Base-by-base conservation (phyloP, 92 coral and sea anemone species). In the Anthopleura xanthogrammica region DNA sequence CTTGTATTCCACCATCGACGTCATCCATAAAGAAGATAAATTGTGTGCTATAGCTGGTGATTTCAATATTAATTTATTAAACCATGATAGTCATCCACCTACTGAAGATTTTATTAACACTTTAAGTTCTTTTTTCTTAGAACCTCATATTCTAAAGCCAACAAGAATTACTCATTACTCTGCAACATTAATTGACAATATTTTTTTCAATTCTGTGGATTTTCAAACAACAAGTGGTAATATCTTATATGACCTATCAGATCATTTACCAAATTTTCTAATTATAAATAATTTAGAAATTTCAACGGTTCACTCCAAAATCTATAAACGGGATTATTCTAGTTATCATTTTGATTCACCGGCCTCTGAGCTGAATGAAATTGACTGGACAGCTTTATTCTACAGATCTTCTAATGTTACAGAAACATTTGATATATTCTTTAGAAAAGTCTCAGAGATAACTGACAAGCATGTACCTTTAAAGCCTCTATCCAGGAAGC, bases 21-120 rank as follows among this genome's bases (percentile, higher is more conserved):
- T 65, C 70, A 74, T 82, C 19, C 72, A 81, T 62, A 60, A 79
- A 41, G 84, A 90, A 79, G 52, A 74, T 52, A 90, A 87, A 80
- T 70, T 76, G 54, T 90, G 93, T 87, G 14, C 80, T 14, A 80
- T 81, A 42, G 43, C 65, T 24, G 92, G 89, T 77, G 89, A 88
- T 70, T 85, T 78, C 52, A 85, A 85, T 68, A 43, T 66, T 12
- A 50, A 85, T 68, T 41, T 85, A 54, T 85, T 87, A 54, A 87
- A 90, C 48, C 80, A 72, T 90, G 90, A 87, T 57, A 55, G 77
- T 40, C 88, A 87, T 84, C 22, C 80, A 17, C 60, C 43, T 22
- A 87, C 93, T 77, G 74, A 90, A n/a, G 87, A 87, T 19, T 90
- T 83, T 77, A 29, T 87, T 23, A 90, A 87, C 80, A 78, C 79